Percentiles rank a stretch among this genome's conserved stretches.
These are phyloP conservation scores for Promerops cafer DNA, from an alignment of 2,113 vertebrate species.

Conservation along the genomic window DNA sequence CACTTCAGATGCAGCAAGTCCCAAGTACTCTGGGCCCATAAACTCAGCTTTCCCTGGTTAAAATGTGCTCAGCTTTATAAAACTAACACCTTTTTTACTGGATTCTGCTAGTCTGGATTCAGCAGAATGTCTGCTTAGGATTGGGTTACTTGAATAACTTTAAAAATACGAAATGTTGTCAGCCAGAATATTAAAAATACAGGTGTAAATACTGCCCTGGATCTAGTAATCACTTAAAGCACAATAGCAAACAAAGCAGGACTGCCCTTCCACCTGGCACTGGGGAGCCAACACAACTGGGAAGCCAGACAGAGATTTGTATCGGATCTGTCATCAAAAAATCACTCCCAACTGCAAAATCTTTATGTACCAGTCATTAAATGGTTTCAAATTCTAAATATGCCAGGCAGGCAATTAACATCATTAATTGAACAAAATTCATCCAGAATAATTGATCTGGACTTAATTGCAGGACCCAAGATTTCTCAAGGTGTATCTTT, in stretches of 20 bases:
- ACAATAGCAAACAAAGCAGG: neutral
- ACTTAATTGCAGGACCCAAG: neutral
- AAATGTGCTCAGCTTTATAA: neutral
- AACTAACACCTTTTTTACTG: neutral
- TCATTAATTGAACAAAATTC: neutral
- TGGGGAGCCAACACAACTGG: neutral
- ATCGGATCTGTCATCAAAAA: neutral
- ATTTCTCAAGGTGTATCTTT: neutral
- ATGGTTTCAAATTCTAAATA: neutral
- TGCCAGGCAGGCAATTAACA: neutral
- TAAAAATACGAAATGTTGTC: neutral
- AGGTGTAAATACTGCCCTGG: neutral
- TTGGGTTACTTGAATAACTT: neutral
- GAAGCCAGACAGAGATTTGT: neutral
- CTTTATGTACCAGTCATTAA: neutral
- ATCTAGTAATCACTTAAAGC: neutral
- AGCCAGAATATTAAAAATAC: neutral
- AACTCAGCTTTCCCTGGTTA: neutral
- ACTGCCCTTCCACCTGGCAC: neutral
- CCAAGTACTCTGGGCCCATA: neutral
- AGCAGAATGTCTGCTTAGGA: neutral
- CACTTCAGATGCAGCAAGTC: neutral
- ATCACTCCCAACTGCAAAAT: neutral
- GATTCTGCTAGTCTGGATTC: neutral
- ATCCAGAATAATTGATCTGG: neutral